A percentile compares a stretch with the other conserved stretches of the same genome.
Conservation (phyloP, 2,888 invertebrate genomes). For the Vanessa cardui region DNA sequence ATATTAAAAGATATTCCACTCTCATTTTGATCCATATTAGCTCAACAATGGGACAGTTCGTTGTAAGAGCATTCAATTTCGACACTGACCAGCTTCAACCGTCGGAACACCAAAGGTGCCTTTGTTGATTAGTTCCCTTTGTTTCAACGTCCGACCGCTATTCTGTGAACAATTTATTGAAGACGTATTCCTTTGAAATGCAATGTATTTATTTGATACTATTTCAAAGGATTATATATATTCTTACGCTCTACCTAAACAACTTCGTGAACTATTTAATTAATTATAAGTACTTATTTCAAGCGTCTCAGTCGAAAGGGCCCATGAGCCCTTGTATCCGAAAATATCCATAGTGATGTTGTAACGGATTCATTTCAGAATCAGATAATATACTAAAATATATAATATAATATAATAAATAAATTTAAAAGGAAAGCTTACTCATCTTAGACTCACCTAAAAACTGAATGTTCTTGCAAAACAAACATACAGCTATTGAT, state of each 20-base stretch:
- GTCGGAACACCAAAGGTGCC: slow-evolving; percentile 29
- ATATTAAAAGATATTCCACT: neutral
- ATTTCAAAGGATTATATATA: neutral
- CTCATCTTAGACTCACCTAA: too few relatives aligned
- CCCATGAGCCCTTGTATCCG: too few relatives aligned
- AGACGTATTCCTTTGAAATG: slow-evolving; percentile 10
- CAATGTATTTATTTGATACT: neutral
- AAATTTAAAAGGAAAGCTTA: too few relatives aligned
- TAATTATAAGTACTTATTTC: too few relatives aligned
- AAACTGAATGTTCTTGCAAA: too few relatives aligned
- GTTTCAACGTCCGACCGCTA: slow-evolving; percentile 25
- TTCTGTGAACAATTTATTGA: slow-evolving; percentile 9
- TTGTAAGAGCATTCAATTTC: slow-evolving; percentile 22
- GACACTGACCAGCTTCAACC: slow-evolving; percentile 16
- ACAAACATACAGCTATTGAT: too few relatives aligned
- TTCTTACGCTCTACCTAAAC: neutral
- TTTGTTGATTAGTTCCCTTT: slow-evolving; percentile 42
- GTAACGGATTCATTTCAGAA: too few relatives aligned
- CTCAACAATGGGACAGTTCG: slow-evolving; percentile 10
- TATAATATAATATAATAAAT: too few relatives aligned
- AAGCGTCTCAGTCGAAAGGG: too few relatives aligned
- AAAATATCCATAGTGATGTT: too few relatives aligned
- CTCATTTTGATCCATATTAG: neutral
- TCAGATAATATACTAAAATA: too few relatives aligned
- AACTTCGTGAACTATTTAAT: too few relatives aligned